These are phyloP conservation scores for Atractosteus spatula DNA, from an alignment of 2,113 vertebrate genomes.

Conservation along the genomic window DNA sequence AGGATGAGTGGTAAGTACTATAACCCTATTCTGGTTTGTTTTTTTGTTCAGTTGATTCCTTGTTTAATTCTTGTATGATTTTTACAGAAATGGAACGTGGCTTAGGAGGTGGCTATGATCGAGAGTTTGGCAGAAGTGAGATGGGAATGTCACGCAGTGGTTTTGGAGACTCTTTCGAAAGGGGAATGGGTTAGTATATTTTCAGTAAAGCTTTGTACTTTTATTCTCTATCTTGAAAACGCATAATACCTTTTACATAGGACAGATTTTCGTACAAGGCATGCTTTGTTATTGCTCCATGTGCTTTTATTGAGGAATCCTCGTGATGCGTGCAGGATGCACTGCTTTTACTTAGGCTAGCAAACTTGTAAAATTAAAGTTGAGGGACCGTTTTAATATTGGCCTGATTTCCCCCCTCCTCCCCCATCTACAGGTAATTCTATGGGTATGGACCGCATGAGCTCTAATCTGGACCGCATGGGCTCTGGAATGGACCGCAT, in stretches of 20 bases:
- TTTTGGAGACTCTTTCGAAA: constrained; percentile 85
- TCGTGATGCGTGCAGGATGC: no score
- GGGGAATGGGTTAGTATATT: constrained; percentile 76
- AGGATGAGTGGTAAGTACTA: constrained; percentile 81
- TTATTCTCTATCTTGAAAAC: background rate
- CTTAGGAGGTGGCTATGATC: constrained; percentile 81
- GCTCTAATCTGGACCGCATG: constrained; percentile 73
- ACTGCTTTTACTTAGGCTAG: no score
- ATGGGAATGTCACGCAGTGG: constrained; percentile 82
- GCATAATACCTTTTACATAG: background rate
- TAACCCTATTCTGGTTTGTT: background rate
- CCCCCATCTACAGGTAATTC: constrained; percentile 52
- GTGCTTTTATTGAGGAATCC: background rate
- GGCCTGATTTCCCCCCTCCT: no score
- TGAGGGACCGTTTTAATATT: no score
- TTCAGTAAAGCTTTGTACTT: constrained; percentile 21
- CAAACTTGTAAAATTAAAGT: no score
- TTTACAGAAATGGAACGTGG: constrained; percentile 84
- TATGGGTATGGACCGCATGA: constrained; percentile 80
- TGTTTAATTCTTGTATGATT: constrained; percentile 48
- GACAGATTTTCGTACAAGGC: no score
- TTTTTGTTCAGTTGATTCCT: constrained; percentile 18
- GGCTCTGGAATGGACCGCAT: constrained; percentile 77
- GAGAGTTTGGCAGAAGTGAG: constrained; percentile 79
- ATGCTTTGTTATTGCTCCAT: background rate